phyloP scores from a whole-genome alignment of 2,797 vertebrate species.

The Sus cebifrons region DNA sequence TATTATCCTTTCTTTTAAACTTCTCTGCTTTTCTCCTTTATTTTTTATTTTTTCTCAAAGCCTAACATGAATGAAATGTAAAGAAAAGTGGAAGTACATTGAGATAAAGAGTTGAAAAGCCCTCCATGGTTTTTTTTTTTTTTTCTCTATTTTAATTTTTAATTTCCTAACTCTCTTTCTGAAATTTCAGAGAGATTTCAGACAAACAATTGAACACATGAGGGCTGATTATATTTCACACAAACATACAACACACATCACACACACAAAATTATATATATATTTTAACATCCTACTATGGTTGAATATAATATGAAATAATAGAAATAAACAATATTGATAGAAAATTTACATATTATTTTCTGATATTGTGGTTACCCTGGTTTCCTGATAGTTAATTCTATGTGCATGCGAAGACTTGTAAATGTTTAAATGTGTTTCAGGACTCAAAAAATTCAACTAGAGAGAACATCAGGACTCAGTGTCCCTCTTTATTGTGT shows the following conservation, averaged over 20 bases:
- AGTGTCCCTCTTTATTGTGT: not conserved
- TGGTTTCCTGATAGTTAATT: slow-evolving; percentile 10
- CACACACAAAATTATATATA: not conserved
- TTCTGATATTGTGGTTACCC: not conserved
- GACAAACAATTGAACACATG: too few relatives aligned
- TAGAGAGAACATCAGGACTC: not conserved
- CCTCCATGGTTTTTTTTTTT: not conserved
- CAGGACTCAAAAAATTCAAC: not conserved
- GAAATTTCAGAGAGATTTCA: not conserved
- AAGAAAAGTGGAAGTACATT: not conserved
- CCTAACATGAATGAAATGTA: not conserved
- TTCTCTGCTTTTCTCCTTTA: not conserved
- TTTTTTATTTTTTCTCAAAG: not conserved
- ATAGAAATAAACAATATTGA: not conserved
- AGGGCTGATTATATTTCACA: too few relatives aligned
- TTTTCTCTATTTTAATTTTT: not conserved
- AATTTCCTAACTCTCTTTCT: not conserved
- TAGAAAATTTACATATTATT: not conserved
- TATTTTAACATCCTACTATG: not conserved
- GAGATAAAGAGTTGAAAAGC: not conserved
- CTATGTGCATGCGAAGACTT: not conserved
- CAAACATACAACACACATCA: not conserved
- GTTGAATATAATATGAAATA: not conserved
- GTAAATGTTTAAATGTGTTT: not conserved
- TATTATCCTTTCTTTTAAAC: not conserved